A percentile compares a stretch with the other conserved stretches of the same genome.
Evolutionary conservation across 2,797 vertebrate genomes (phyloP).

Genomic region (Nothura maculosa): DNA sequence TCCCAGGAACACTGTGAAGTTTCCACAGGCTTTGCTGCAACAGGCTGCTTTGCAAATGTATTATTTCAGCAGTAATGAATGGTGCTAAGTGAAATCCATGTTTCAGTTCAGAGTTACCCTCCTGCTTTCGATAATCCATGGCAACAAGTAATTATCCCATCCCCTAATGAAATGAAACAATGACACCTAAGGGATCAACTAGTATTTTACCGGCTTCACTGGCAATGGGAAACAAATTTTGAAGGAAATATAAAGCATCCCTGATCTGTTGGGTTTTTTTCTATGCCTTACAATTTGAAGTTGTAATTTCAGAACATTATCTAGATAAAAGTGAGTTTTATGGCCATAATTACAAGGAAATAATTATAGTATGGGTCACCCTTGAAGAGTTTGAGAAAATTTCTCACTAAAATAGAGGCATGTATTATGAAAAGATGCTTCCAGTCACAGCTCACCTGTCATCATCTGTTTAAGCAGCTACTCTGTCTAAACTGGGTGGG

Average conservation of each 20-base stretch:
- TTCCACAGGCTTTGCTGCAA: not conserved
- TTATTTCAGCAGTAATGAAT: not conserved
- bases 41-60: not conserved
- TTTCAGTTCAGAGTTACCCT: not conserved
- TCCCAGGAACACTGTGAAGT: not conserved
- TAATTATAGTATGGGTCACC: conserved; percentile 28
- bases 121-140: not conserved
- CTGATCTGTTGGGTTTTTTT: not conserved
- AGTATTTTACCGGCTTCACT: conserved; percentile 11
- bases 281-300: not conserved
- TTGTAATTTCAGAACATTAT: not conserved
- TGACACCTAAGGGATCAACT: not conserved
- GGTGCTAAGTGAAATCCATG: not conserved
- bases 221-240: not conserved
- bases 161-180: conserved; percentile 7
- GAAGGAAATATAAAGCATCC: not conserved
- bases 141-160: conserved; percentile 15
- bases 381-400: not conserved
- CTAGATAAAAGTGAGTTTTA: not conserved
- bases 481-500: conserved; percentile 41
- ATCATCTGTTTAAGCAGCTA: not conserved
- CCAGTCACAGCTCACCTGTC: not conserved
- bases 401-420: conserved; percentile 43
- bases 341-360: not conserved
- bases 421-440: conserved; percentile 1